Conservation (phyloP, 92 coral and sea anemone genomes). For the Palythoa grandis region DNA sequence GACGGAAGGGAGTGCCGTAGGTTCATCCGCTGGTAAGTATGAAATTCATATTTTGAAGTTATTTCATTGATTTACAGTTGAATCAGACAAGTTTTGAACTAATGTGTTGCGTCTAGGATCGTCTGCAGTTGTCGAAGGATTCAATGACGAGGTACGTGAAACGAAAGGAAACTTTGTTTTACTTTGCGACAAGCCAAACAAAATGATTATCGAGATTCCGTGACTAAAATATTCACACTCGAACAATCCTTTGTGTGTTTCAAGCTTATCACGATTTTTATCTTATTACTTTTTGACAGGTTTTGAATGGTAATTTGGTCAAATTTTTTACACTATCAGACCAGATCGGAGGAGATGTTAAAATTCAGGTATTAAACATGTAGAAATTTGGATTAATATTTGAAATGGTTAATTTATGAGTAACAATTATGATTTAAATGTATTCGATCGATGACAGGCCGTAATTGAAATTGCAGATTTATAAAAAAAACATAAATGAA, state of each 20-base stretch:
- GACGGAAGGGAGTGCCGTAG: conserved; percentile 32
- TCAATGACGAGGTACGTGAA: conserved; percentile 22
- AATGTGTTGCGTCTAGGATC: conserved; percentile 15
- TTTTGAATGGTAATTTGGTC: conserved; percentile 61
- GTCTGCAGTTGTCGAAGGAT: conserved; percentile 26
- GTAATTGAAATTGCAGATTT: too few relatives aligned
- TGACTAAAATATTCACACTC: conserved; percentile 1
- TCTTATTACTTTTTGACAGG: conserved; percentile 35
- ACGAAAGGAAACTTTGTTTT: neutral
- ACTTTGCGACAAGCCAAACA: neutral
- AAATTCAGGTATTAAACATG: conserved; percentile 51
- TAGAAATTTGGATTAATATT: neutral
- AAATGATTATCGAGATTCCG: neutral
- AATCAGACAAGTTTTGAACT: neutral
- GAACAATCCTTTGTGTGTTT: neutral
- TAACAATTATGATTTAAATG: neutral
- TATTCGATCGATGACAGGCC: too few relatives aligned
- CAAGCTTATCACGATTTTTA: neutral
- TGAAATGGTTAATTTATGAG: neutral
- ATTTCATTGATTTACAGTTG: neutral
- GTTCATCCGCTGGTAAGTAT: conserved; percentile 10
- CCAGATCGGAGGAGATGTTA: conserved; percentile 73
- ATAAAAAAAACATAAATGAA: too few relatives aligned
- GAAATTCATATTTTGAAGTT: neutral
- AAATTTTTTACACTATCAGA: conserved; percentile 63